Evolutionary conservation across 2,113 vertebrate genomes (phyloP), one percentile per base, ranked within the genome.

Genomic region (Tiliqua scincoides): DNA sequence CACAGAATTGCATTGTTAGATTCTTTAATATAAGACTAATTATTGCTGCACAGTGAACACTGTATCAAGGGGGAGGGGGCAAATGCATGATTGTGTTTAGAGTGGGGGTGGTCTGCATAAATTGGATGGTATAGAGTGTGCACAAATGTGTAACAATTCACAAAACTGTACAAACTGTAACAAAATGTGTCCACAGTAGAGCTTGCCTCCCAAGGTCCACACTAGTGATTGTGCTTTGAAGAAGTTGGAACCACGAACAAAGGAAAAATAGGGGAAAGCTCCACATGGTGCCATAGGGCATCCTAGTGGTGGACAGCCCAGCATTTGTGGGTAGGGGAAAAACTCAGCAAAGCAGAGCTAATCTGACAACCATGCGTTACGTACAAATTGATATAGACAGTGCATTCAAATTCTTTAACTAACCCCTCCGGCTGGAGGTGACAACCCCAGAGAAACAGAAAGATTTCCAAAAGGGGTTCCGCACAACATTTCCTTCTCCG

Each of bases 401-500:
- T 8, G 21, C 90, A 52, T 81, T 84, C 57, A 63, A 91, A 3
- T 63, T 87, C 75, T 17, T 82, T 88, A 88, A 2, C 83, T 88
- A 85, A 83, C 85, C 85, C 84, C 88, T 94, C 87, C 67, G 84
- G 87, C 35, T 93, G 61, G 37, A 88, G 80, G 81, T 83, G 74
- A 87, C 79, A 91, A 84, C 85, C 84, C 0, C 9, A 84, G 57
- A 63, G 52, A 88, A 92, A 79, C 15, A 87, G 83, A 1, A 54
- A 54, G 57, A 65, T 85, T 92, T 89, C 48, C 76, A 75, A 85
- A 73, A 91, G 21, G 80, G 87, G 83, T 23, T 63, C 74, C 87
- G 59, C 23, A 89, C 37, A 48, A 25, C 59, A 7, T 89, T 93
- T 90, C 57, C n/a, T 21, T 83, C 17, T 1, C 4, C 79, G 79